Base-by-base conservation (phyloP, 2,888 invertebrate genomes). In the Zelleria hepariella region DNA sequence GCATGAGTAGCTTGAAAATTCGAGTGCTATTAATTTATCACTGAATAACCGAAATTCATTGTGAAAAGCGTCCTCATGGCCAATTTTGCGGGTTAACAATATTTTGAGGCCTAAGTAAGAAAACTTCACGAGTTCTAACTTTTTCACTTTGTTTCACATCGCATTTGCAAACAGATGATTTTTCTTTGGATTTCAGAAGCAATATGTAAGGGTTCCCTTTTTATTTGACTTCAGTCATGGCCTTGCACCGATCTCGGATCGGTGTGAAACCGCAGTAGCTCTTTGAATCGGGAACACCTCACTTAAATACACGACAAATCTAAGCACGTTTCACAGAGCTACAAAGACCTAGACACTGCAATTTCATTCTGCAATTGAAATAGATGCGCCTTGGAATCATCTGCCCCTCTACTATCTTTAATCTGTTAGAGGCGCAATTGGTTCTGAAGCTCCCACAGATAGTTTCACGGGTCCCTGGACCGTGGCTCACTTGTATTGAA, bases 401-500 rank as follows among this genome's bases (percentile, higher is more conserved):
- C n/a, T 15, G 55, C 7, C 26, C 26, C 27, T 20, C 10, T 8
- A 20, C 7, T 7, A n/a, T 26, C 54, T 20, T n/a, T n/a, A n/a
- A 7, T 7, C 15, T 26, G 18, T n/a, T 27, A 6, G 26, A 26
- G 55, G 18, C 26, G 27, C n/a, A 26, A 26, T 55, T 5, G 47
- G n/a, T 42, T 57, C 47, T 20, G 27, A 47, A 6, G 57, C 3
- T 23, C 21, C 79, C 86, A 86, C 84, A 75, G 32, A 79, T 78
- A 86, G 86, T 77, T 80, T 83, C 85, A 86, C 84, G 75, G 71
- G 74, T 82, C 77, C 75, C 78, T 21, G 78, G 81, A 74, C 78
- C 66, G 61, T 53, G 55, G 55, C 27, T 18, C 55, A 24, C 51
- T 52, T 55, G 10, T 20, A 47, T 26, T 58, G 49, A 24, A 58